Conservation (phyloP, 2,888 invertebrate genomes). For the Perithous albicinctus region DNA sequence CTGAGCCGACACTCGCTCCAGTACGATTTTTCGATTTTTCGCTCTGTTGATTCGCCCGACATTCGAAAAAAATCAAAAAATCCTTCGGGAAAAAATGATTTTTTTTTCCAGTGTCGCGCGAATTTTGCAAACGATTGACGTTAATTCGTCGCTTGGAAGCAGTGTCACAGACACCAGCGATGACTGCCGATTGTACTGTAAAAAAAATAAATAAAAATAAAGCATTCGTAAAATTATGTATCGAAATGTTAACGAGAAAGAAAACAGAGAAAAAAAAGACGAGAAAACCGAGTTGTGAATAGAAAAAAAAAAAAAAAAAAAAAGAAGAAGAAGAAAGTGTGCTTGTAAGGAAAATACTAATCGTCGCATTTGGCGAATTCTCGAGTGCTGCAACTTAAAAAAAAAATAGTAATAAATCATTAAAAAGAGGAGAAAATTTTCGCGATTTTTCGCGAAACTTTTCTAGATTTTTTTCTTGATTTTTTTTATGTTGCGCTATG, state of each 20-base stretch:
- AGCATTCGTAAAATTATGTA: constrained; percentile 55
- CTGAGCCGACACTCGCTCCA: constrained; percentile 77
- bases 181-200: constrained; percentile 80
- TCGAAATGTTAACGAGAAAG: constrained; percentile 24
- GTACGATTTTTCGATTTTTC: constrained; percentile 49
- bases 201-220: constrained; percentile 44
- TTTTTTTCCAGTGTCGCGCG: not conserved
- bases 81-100: too few species aligned
- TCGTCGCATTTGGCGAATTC: constrained; percentile 44
- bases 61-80: too few species aligned
- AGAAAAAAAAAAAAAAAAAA: constrained; percentile 4
- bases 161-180: constrained; percentile 81
- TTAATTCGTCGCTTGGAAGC: constrained; percentile 71
- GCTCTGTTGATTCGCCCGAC: not conserved
- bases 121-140: constrained; percentile 32
- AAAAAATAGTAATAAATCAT: too few species aligned
- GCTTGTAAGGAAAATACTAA: constrained; percentile 40
- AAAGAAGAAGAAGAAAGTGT: constrained; percentile 9
- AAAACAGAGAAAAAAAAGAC: not conserved
- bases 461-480: not conserved
- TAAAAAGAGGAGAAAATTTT: constrained; percentile 7
- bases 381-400: constrained; percentile 11
- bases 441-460: not conserved
- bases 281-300: not conserved
- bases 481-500: not conserved